Evolutionary conservation across 2,113 vertebrate genomes (phyloP).

Genomic region (Ciconia stormi): DNA sequence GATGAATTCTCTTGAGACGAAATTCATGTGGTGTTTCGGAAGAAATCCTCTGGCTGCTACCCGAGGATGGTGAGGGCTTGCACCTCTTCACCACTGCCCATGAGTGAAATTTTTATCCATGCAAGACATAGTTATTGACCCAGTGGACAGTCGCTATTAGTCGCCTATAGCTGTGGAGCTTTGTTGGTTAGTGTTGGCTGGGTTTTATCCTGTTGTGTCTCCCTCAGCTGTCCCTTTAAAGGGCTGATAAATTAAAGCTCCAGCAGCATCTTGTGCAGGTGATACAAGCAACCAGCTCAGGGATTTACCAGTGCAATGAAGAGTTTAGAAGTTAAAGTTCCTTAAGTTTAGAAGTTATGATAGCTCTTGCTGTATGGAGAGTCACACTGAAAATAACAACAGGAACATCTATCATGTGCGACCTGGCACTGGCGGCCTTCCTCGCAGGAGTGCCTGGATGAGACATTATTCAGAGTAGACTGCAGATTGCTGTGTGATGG

Average conservation of each 20-base stretch:
- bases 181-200: not conserved
- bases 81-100: not conserved
- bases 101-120: not conserved
- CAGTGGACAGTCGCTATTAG: not conserved
- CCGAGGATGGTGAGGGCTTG: not conserved
- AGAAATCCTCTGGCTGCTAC: not conserved
- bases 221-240: not conserved
- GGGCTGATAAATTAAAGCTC: not conserved
- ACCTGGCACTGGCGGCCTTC: not conserved
- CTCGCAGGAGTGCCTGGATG: not conserved
- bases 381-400: not conserved
- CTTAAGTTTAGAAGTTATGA: not conserved
- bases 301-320: not conserved
- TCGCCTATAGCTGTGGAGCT: not conserved
- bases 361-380: not conserved
- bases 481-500: not conserved
- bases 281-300: not conserved
- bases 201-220: not conserved
- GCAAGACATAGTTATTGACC: not conserved
- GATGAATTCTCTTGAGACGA: not conserved
- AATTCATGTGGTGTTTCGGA: not conserved
- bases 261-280: not conserved
- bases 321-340: not conserved
- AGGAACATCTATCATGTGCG: not conserved
- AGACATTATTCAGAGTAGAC: not conserved